Evolutionary conservation across 2,113 vertebrate genomes (phyloP), one percentile per base, ranked within the genome.

Genomic region (Murina feae): DNA sequence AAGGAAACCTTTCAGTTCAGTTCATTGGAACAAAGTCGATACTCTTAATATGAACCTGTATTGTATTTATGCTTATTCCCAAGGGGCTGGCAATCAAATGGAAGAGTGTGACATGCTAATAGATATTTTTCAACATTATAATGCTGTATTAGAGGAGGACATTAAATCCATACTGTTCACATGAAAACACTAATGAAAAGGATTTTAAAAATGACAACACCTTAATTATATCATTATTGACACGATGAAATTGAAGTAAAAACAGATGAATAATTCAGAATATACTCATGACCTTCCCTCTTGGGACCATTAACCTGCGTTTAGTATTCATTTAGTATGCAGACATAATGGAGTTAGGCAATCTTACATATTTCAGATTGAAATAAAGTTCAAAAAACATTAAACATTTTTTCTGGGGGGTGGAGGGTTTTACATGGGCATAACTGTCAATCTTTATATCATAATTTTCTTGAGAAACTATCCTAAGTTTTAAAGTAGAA

Each of bases 151-250:
- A 60, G 35, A 86, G 7, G 28, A 55, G 9, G 68, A 79, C 3
- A 23, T 74, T 25, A 81, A 92, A 95, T 83, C 86, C 7, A 69
- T 75, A 55, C 14, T 11, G 3, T 63, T 93, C 28, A 63, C 16
- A 74, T 8, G 49, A 75, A 95, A 92, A 90, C 49, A 81, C 12
- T 37, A 72, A 93, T 91, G 44, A 91, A 91, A 49, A 80, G 9
- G 4, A 82, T 86, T 81, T 81, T 78, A 23, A 76, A 47, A 91
- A 87, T 25, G 71, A 25, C 13, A 80, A 81, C 74, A 78, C 20
- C 87, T 78, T 68, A 81, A 93, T 35, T n/a, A 66, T 37, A 92
- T 68, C 74, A 90, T 85, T 44, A 90, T 21, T 69, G 35, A 78
- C 21, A 39, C 30, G 35, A 93, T 91, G 49, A 93, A 88, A 94